Conservation (phyloP, 2,797 vertebrate genomes). For the Fistularia commersonii region DNA sequence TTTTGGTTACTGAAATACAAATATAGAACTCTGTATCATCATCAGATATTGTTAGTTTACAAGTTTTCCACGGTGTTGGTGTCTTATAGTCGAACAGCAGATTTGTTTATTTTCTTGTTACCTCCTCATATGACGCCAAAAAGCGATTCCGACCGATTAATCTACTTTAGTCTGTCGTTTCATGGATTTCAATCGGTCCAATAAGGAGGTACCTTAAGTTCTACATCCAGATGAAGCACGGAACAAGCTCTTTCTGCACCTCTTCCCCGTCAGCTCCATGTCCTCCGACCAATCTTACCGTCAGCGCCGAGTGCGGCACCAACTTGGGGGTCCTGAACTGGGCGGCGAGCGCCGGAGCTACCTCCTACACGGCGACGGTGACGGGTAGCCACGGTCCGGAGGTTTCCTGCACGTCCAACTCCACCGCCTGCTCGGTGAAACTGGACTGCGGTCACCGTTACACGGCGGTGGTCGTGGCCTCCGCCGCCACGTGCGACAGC, state of each 20-base stretch:
- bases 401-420: constrained; percentile 59
- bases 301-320: constrained; percentile 59
- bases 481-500: constrained; percentile 65
- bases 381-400: constrained; percentile 48
- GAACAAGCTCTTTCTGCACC: not conserved
- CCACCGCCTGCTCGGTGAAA: constrained; percentile 56
- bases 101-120: no score
- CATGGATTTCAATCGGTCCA: no score
- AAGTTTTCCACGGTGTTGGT: no score
- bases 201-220: no score
- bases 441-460: constrained; percentile 69
- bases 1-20: no score
- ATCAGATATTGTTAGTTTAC: no score
- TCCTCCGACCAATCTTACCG: constrained; percentile 58
- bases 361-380: constrained; percentile 57
- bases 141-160: no score
- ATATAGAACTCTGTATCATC: no score
- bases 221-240: no score
- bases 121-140: no score
- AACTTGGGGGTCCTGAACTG: constrained; percentile 65
- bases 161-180: no score
- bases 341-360: constrained; percentile 38
- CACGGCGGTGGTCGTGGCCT: constrained; percentile 55
- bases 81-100: no score
- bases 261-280: constrained; percentile 68